A percentile compares a stretch with the other conserved stretches of the same genome.
Conservation (phyloP, 2,113 vertebrate species). For the Dipodomys ordii region DNA sequence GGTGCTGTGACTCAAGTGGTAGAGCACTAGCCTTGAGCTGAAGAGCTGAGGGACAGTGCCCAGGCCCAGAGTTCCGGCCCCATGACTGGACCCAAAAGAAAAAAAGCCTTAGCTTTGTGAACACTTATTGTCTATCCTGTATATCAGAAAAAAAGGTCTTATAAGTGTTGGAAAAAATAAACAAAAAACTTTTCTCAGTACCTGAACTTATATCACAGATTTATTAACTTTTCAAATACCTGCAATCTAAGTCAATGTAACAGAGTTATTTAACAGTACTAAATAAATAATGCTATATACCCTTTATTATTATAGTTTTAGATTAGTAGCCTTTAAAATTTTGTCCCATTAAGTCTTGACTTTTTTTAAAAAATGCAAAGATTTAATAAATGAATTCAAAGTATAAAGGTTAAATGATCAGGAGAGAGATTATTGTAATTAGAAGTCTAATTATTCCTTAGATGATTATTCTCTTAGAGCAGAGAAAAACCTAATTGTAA, state of each 20-base stretch:
- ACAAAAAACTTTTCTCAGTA: slow-evolving; percentile 43
- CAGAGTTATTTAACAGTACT: neutral
- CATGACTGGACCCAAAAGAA: too few species aligned
- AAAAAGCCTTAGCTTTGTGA: slow-evolving; percentile 35
- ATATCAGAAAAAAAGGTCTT: neutral
- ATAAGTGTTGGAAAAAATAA: slow-evolving; percentile 35
- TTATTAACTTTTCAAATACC: too few species aligned
- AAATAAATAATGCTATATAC: slow-evolving; percentile 42
- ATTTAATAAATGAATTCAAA: slow-evolving; percentile 7
- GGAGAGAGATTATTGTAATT: slow-evolving; percentile 6
- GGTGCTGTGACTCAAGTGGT: too few species aligned
- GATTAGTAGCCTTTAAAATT: slow-evolving; percentile 2
- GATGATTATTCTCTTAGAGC: slow-evolving; percentile 28
- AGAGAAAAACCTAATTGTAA: slow-evolving; percentile 21
- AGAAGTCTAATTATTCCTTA: slow-evolving; percentile 37
- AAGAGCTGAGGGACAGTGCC: too few species aligned
- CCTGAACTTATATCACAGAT: neutral
- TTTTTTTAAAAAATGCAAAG: slow-evolving; percentile 4
- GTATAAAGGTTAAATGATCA: slow-evolving; percentile 24
- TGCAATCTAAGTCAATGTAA: too few species aligned
- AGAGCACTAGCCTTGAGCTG: too few species aligned
- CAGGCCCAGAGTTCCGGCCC: too few species aligned
- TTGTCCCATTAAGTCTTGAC: neutral
- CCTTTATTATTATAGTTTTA: slow-evolving; percentile 46
- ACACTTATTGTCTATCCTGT: slow-evolving; percentile 35